Evolutionary conservation across 2,888 invertebrate genomes (phyloP), one percentile per base, ranked within the genome.

Genomic region (Hyles lineata): DNA sequence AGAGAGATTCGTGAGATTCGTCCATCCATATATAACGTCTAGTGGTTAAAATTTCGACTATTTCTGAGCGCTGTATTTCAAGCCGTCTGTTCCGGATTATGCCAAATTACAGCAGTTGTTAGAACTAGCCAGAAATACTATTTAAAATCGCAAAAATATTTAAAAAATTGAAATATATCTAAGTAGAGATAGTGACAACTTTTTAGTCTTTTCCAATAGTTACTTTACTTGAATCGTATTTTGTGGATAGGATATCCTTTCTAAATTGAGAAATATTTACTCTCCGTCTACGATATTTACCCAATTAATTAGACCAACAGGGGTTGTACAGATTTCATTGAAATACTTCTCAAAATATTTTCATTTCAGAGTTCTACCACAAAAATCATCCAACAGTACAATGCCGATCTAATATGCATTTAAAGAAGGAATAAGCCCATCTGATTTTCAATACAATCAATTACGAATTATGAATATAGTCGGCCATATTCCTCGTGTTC

Each of bases 401-500:
- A 43, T 15, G 43, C 43, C 43, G 43, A 43, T 43, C 43, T 15
- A 43, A 43, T 43, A 15, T 43, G 3, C 43, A 43, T 43, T 43
- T 11, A 43, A 43, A 43, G 5, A 43, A 43, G 0, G 43, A 15
- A 43, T 43, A 43, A 11, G 43, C 9, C 43, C 55, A 6, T 55
- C 19, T 43, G 11, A 43, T 55, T 55, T 55, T 55, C 55, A 55
- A 55, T 55, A 55, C 17, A 55, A 55, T n/a, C 55, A 55, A 55
- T 55, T 55, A 55, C n/a, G 55, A 17, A n/a, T 55, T 55, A 55
- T 55, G 55, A 17, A n/a, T 55, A 55, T 50, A 43, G 17, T 23
- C 67, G 43, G 50, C 43, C 50, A 67, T 67, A 67, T 67, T 63
- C 35, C 43, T 23, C 4, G 15, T 6, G 23, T 25, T 67, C 67